Evolutionary conservation across 1,140 invertebrate genomes (phyloP).

Genomic region (Heterodera schachtii): DNA sequence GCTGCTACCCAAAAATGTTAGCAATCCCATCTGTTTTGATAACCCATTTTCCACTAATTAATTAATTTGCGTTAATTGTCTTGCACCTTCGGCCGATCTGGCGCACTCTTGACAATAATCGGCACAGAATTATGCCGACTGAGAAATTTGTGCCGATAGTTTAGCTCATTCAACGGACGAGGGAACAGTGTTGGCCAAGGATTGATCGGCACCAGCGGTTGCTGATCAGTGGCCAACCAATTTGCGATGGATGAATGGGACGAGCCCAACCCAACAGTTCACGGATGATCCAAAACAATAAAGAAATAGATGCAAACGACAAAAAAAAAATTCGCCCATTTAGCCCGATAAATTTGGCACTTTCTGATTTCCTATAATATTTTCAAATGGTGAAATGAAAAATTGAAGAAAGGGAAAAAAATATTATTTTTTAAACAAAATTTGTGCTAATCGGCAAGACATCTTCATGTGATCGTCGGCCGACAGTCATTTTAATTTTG

Average conservation of each 20-base stretch:
- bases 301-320: slow-evolving; percentile 3
- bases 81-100: slow-evolving; percentile 42
- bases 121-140: slow-evolving; percentile 47
- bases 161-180: slow-evolving; percentile 31
- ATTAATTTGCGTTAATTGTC: too few species aligned
- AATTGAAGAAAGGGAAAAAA: too few species aligned
- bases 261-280: background rate
- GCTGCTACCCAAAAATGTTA: too few species aligned
- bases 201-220: slow-evolving; percentile 11
- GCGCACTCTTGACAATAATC: slow-evolving; percentile 57
- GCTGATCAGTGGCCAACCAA: background rate
- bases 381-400: too few species aligned
- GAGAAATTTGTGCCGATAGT: slow-evolving; percentile 39
- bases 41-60: too few species aligned
- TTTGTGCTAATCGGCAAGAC: too few species aligned
- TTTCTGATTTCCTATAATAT: too few species aligned
- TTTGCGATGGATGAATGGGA: slow-evolving; percentile 6
- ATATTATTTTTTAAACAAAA: too few species aligned
- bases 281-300: background rate
- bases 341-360: too few species aligned
- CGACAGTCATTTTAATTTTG: too few species aligned
- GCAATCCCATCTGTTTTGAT: slow-evolving; percentile 39
- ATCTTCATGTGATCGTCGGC: too few species aligned
- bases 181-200: slow-evolving; percentile 21
- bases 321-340: too few species aligned